Conservation (phyloP, 1,140 invertebrate genomes). For the Cryptotermes secundus region DNA sequence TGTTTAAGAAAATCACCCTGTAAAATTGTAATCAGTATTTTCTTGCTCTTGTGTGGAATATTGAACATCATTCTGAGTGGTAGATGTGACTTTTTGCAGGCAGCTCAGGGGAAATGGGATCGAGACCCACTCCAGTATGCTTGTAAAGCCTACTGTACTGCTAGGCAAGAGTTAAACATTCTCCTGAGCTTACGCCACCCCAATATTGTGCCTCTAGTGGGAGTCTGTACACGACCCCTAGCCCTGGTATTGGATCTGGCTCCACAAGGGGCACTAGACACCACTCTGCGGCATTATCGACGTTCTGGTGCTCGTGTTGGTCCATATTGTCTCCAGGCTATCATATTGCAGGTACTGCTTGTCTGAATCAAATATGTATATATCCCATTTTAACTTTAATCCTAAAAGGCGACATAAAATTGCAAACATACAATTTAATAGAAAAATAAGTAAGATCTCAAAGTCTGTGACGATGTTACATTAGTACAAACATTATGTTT, state of each 20-base stretch:
- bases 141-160: conserved; percentile 92
- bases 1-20: too few relatives aligned
- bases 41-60: too few relatives aligned
- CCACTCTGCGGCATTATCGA: conserved; percentile 76
- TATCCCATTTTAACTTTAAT: neutral
- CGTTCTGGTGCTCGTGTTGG: conserved; percentile 79
- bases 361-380: neutral
- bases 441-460: too few relatives aligned
- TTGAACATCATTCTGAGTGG: too few relatives aligned
- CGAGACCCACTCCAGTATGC: conserved; percentile 86
- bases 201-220: conserved; percentile 91
- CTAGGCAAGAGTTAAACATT: conserved; percentile 91
- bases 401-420: too few relatives aligned
- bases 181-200: conserved; percentile 80
- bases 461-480: too few relatives aligned
- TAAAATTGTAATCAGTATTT: too few relatives aligned
- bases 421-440: too few relatives aligned
- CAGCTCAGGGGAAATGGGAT: conserved; percentile 85
- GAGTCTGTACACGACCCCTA: conserved; percentile 84
- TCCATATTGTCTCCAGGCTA: conserved; percentile 76
- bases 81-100: conserved; percentile 47
- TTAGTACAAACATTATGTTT: too few relatives aligned
- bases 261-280: conserved; percentile 85
- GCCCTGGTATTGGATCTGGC: conserved; percentile 89
- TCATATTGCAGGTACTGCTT: conserved; percentile 74